A percentile compares a stretch with the other conserved stretches of the same genome.
Conservation (phyloP, 2,888 invertebrate genomes). For the Schizotus pectinicornis region DNA sequence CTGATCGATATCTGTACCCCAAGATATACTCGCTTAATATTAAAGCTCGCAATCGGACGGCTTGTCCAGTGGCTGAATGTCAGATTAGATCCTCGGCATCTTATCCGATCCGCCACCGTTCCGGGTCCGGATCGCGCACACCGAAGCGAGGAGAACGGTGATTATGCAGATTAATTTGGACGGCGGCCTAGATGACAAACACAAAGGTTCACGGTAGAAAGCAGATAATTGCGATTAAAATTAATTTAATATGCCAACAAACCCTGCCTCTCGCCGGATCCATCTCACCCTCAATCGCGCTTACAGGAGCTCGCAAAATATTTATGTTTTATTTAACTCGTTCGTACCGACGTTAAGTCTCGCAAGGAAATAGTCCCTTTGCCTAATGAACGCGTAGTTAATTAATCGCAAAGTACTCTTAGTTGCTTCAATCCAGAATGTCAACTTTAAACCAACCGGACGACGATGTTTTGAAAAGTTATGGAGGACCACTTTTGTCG, state of each 20-base stretch:
- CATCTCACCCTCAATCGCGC: no score
- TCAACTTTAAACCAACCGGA: no score
- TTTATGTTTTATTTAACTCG: no score
- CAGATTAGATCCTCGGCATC: conserved; percentile 9
- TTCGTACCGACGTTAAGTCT: no score
- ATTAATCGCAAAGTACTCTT: no score
- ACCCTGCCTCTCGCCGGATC: not conserved
- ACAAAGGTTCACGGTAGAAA: conserved; percentile 26
- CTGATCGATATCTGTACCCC: conserved; percentile 46
- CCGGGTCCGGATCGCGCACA: conserved; percentile 9
- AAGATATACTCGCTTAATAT: conserved; percentile 30
- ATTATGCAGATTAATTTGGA: conserved; percentile 37
- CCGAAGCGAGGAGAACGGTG: conserved; percentile 27
- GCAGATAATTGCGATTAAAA: conserved; percentile 26
- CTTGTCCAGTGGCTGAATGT: not conserved
- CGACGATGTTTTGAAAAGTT: no score
- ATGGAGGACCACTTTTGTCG: no score
- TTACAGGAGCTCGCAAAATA: no score
- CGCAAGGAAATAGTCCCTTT: no score
- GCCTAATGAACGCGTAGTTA: no score
- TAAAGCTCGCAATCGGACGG: conserved; percentile 11
- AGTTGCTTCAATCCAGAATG: no score
- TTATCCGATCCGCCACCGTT: conserved; percentile 15
- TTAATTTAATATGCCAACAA: conserved; percentile 19
- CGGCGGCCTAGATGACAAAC: conserved; percentile 27